Conservation (phyloP, 2,888 invertebrate genomes). For the Geotrupes spiniger region DNA sequence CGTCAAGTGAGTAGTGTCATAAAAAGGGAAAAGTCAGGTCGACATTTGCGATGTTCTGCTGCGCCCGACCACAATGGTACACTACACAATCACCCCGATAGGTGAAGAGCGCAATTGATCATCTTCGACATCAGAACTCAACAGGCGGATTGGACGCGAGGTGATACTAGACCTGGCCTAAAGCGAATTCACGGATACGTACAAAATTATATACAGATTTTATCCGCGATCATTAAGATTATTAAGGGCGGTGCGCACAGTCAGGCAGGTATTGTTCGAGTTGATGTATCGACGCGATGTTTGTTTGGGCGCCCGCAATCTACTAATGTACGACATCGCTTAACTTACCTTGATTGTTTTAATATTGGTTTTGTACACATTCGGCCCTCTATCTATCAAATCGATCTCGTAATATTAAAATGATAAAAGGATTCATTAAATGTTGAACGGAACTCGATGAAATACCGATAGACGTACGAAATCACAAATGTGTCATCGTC, state of each 20-base stretch:
- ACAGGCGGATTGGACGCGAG: constrained; percentile 35
- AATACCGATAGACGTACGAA: too few relatives aligned
- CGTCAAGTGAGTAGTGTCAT: constrained; percentile 38
- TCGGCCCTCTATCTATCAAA: constrained; percentile 27
- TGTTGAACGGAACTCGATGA: neutral
- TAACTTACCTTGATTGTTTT: constrained; percentile 33
- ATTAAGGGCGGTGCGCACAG: constrained; percentile 49
- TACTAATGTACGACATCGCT: constrained; percentile 27
- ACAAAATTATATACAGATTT: constrained; percentile 51
- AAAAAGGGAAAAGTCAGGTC: constrained; percentile 31
- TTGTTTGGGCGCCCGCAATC: constrained; percentile 40
- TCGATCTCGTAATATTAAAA: constrained; percentile 27
- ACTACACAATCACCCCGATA: constrained; percentile 30
- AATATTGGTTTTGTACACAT: constrained; percentile 30
- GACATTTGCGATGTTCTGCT: constrained; percentile 33
- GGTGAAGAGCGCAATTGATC: constrained; percentile 24
- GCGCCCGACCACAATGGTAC: constrained; percentile 36
- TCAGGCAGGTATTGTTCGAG: constrained; percentile 46
- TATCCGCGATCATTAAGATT: constrained; percentile 52
- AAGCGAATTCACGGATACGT: constrained; percentile 48
- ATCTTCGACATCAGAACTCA: constrained; percentile 27
- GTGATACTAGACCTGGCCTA: constrained; percentile 47
- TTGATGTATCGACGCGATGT: constrained; percentile 36
- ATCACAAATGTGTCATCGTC: too few relatives aligned
- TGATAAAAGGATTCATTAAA: constrained; percentile 23